Conservation (phyloP, 2,797 vertebrate species). For the Esox masquinongy region DNA sequence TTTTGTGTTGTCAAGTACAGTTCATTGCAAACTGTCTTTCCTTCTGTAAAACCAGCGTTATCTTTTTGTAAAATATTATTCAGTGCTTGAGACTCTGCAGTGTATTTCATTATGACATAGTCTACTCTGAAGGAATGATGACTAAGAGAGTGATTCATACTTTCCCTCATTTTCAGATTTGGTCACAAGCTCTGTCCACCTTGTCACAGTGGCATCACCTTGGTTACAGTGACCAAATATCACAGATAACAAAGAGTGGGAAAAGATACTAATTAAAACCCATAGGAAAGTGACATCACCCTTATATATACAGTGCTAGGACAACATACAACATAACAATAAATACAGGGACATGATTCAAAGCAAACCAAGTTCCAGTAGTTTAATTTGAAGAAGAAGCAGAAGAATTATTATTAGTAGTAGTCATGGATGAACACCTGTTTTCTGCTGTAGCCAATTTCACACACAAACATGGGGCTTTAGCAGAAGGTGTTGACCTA, state of each 20-base stretch:
- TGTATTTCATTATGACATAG: background rate
- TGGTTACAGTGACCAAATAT: constrained; percentile 60
- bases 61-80: background rate
- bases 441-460: background rate
- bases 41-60: background rate
- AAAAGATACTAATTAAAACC: constrained; percentile 56
- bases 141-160: constrained; percentile 53
- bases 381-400: background rate
- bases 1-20: background rate
- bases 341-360: background rate
- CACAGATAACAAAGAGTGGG: constrained; percentile 62
- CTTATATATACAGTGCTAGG: background rate
- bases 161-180: constrained; percentile 44
- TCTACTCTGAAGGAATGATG: constrained; percentile 34
- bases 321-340: background rate
- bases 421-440: background rate
- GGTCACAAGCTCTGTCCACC: constrained; percentile 54
- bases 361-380: background rate
- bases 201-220: constrained; percentile 51
- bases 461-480: background rate
- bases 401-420: background rate
- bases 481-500: constrained; percentile 12
- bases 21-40: background rate
- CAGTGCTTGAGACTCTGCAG: background rate
- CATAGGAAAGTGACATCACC: constrained; percentile 2